Conservation (phyloP, 1,140 invertebrate species). For the Ladona fulva region DNA sequence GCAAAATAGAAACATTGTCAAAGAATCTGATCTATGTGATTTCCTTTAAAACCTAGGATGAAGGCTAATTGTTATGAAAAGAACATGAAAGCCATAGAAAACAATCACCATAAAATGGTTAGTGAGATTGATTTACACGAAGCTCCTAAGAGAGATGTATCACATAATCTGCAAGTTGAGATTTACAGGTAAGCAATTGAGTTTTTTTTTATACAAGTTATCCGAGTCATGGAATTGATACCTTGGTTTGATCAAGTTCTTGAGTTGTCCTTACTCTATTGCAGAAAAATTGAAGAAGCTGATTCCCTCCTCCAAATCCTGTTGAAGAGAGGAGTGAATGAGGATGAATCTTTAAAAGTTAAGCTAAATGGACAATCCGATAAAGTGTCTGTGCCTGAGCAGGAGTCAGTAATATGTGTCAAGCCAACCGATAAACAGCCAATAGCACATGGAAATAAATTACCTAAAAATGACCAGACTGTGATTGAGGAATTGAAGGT, state of each 20-base stretch:
- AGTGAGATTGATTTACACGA: background rate
- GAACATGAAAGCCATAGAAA: background rate
- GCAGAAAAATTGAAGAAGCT: constrained; percentile 50
- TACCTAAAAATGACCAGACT: constrained; percentile 44
- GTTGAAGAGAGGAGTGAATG: constrained; percentile 28
- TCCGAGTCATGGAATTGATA: constrained; percentile 24
- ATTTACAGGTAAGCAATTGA: constrained; percentile 21
- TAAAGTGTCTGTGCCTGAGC: constrained; percentile 19
- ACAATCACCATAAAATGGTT: background rate
- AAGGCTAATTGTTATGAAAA: constrained; percentile 23
- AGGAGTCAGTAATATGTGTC: constrained; percentile 25
- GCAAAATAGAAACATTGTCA: no score
- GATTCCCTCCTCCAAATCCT: constrained; percentile 46
- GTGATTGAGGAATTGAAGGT: constrained; percentile 53
- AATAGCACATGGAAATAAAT: constrained; percentile 38
- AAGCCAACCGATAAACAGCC: constrained; percentile 11
- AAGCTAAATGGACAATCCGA: constrained; percentile 26
- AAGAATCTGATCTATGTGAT: background rate
- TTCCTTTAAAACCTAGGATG: constrained; percentile 22
- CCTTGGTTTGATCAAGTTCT: constrained; percentile 11
- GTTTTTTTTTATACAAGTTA: constrained; percentile 29
- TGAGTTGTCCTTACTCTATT: constrained; percentile 36
- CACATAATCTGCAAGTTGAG: background rate
- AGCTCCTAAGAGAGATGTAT: background rate
- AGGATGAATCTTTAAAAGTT: constrained; percentile 27